A percentile compares a stretch with the other conserved stretches of the same genome.
phyloP scores from a whole-genome alignment of 2,888 invertebrate species.

The Asteroscopus sphinx region DNA sequence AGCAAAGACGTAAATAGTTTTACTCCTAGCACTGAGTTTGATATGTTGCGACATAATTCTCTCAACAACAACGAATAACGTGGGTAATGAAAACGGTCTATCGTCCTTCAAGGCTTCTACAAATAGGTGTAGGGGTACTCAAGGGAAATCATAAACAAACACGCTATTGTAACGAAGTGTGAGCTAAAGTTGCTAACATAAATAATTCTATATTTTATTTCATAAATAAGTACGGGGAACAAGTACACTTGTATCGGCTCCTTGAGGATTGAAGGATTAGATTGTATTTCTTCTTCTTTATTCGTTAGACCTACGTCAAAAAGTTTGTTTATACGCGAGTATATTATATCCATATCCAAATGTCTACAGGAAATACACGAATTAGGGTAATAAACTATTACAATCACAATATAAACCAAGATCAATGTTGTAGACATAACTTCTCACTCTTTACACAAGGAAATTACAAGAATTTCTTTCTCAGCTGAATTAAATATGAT shows the following conservation, averaged over 20 bases:
- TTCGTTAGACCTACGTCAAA: constrained; percentile 27
- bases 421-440: too few relatives aligned
- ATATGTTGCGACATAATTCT: constrained; percentile 53
- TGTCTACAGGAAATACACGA: neutral
- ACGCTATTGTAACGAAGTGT: constrained; percentile 58
- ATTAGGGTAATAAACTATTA: too few relatives aligned
- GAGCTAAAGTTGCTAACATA: constrained; percentile 59
- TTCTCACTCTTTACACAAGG: too few relatives aligned
- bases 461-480: too few relatives aligned
- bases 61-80: constrained; percentile 53
- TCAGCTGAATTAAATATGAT: too few relatives aligned
- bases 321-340: constrained; percentile 1
- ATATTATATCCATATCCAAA: neutral
- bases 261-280: constrained; percentile 53
- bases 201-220: constrained; percentile 60
- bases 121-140: constrained; percentile 59
- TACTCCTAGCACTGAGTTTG: constrained; percentile 31
- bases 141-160: constrained; percentile 62
- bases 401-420: too few relatives aligned
- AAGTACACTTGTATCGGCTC: constrained; percentile 48
- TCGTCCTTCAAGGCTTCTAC: constrained; percentile 60
- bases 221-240: constrained; percentile 50
- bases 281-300: constrained; percentile 43
- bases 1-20: constrained; percentile 15
- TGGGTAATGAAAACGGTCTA: constrained; percentile 61